These are phyloP conservation scores for Tribolium freemani DNA, from an alignment of 2,888 invertebrate genomes.

Conservation along the genomic window DNA sequence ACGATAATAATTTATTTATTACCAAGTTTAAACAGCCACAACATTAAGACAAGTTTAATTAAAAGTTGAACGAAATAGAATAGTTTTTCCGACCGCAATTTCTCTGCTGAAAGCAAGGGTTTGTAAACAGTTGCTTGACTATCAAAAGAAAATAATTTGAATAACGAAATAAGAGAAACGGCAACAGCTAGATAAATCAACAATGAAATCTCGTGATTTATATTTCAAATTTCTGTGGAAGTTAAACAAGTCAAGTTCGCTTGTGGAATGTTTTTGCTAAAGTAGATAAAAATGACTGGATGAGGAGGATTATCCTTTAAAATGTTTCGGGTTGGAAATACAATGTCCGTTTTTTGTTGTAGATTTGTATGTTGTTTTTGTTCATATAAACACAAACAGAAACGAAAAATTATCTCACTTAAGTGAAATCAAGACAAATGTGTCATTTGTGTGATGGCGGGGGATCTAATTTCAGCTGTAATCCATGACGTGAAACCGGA, in stretches of 20 bases:
- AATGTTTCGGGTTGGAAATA: slow-evolving; percentile 9
- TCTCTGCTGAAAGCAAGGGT: not conserved
- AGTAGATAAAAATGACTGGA: slow-evolving; percentile 24
- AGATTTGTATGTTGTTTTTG: slow-evolving; percentile 5
- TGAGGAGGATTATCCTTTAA: slow-evolving; percentile 22
- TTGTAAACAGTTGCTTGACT: not conserved
- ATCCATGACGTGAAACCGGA: not conserved
- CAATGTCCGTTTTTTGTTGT: slow-evolving; percentile 1
- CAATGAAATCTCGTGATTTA: slow-evolving; percentile 9
- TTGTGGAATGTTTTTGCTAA: slow-evolving; percentile 2
- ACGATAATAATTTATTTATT: not conserved
- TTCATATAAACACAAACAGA: not conserved
- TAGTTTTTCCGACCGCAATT: not conserved
- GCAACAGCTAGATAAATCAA: slow-evolving; percentile 13
- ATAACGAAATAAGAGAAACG: slow-evolving; percentile 3
- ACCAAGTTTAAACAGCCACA: not conserved
- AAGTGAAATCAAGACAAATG: slow-evolving; percentile 4
- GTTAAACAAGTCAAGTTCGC: slow-evolving; percentile 20
- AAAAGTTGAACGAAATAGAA: not conserved
- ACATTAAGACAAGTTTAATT: not conserved
- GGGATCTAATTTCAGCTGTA: slow-evolving; percentile 4
- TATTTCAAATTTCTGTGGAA: slow-evolving; percentile 18
- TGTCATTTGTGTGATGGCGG: not conserved
- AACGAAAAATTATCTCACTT: not conserved
- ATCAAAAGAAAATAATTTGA: not conserved